Evolutionary conservation across 2,888 invertebrate genomes (phyloP).

Genomic region (Drosophila imparisetae): DNA sequence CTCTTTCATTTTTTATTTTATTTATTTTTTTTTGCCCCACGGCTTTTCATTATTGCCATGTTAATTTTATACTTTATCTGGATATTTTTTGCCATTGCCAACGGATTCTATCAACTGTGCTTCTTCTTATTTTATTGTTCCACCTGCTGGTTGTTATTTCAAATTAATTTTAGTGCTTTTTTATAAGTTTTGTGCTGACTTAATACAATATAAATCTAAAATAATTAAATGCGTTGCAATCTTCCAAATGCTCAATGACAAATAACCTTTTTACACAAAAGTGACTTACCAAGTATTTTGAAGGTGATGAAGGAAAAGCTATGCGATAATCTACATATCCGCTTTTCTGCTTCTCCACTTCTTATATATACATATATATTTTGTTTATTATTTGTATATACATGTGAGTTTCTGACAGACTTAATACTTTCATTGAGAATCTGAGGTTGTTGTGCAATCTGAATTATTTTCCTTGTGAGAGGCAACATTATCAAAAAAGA

Average conservation of each 20-base stretch:
- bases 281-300: background rate
- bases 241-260: background rate
- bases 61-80: constrained; percentile 58
- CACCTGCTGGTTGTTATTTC: constrained; percentile 37
- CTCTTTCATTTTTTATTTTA: background rate
- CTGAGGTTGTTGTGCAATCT: constrained; percentile 12
- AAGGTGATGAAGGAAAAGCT: background rate
- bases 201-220: background rate
- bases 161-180: constrained; percentile 23
- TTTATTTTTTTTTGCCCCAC: background rate
- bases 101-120: background rate
- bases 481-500: constrained; percentile 3
- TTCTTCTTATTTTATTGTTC: constrained; percentile 7
- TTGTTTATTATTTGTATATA: background rate
- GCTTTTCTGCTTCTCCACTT: background rate
- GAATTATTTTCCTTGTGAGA: background rate
- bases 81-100: constrained; percentile 8
- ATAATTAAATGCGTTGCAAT: background rate
- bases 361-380: background rate
- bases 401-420: constrained; percentile 19
- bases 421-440: constrained; percentile 27
- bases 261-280: background rate
- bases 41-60: constrained; percentile 29
- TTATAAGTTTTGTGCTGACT: constrained; percentile 2
- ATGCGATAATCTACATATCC: background rate